Base-by-base conservation (phyloP, 2,113 vertebrate genomes). In the Eulemur rufifrons region DNA sequence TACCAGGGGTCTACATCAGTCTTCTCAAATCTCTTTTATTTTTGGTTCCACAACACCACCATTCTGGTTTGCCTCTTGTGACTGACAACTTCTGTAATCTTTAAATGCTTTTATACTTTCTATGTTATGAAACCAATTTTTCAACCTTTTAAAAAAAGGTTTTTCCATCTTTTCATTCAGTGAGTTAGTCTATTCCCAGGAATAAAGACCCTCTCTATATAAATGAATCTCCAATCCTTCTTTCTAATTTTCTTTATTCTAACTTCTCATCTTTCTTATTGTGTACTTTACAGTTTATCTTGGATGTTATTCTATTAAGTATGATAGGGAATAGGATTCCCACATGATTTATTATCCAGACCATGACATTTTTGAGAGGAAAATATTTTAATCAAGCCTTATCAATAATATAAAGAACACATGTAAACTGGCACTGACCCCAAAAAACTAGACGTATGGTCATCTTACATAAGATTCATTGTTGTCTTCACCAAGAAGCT, bases 21-120 rank as follows among this genome's bases (percentile, higher is more conserved):
- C 21, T 74, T 89, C 29, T 59, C 29, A 66, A 23, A 81, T 63
- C 9, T 27, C 23, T 20, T 86, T 71, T 18, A 25, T 47, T 18
- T 86, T 86, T 15, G 54, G 0, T 81, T 54, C 29, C 1, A 15
- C 10, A 66, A 5, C 0, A 21, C 3, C 0, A 7, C 25, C 15
- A 11, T 78, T 56, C 34, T 59, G 45, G 4, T 61, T 86, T 45
- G 17, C 8, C 0, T 71, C 25, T 27, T 9, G 5, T 52, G 52
- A 52, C 34, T n/a, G 59, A 63, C 14, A n/a, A 1, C 29, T 73
- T n/a, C 15, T 68, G 3, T 54, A 18, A 23, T 23, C 34, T 6
- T 80, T n/a, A 64, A 66, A 14, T 37, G 4, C 8, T 2, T 54
- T 81, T 88, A 5, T 52, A 52, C 20, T 89, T 91, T 76, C 45